phyloP scores from a whole-genome alignment of 2,797 vertebrate genomes.

The Chanos chanos region DNA sequence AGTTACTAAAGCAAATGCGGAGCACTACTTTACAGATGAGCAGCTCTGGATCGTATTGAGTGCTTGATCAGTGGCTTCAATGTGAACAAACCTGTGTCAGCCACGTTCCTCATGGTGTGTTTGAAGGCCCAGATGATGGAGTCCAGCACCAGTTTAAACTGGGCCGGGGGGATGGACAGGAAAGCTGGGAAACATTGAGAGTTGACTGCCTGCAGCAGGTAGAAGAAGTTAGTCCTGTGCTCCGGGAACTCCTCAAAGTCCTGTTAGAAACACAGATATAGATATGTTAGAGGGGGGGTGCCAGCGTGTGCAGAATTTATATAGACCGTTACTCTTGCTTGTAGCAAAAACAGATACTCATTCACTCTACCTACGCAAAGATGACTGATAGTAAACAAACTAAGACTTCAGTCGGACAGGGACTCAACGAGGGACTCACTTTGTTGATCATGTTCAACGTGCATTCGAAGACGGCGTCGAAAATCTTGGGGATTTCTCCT shows the following conservation, averaged over 20 bases:
- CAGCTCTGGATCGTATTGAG: no score
- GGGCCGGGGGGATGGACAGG: constrained; percentile 94
- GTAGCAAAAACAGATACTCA: no score
- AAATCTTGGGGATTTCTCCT: constrained; percentile 89
- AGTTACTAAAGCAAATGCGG: no score
- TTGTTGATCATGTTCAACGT: constrained; percentile 93
- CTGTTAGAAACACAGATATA: constrained; percentile 54
- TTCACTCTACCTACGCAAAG: no score
- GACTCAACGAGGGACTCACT: constrained; percentile 59
- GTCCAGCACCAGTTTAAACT: constrained; percentile 98
- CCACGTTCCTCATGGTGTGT: constrained; percentile 99
- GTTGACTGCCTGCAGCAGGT: constrained; percentile 96
- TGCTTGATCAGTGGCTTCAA: no score
- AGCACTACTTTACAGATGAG: no score
- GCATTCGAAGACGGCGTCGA: constrained; percentile 90
- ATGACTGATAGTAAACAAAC: not conserved
- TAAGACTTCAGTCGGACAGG: no score
- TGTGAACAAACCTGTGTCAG: constrained; percentile 94
- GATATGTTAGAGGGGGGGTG: not conserved
- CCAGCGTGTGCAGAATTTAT: not conserved
- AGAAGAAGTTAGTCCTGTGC: constrained; percentile 98
- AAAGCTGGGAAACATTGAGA: constrained; percentile 98
- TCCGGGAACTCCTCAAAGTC: constrained; percentile 98
- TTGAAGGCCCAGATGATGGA: constrained; percentile 99
- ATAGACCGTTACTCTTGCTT: no score